Conservation (phyloP, 2,888 invertebrate species). For the Eupeodes luniger region DNA sequence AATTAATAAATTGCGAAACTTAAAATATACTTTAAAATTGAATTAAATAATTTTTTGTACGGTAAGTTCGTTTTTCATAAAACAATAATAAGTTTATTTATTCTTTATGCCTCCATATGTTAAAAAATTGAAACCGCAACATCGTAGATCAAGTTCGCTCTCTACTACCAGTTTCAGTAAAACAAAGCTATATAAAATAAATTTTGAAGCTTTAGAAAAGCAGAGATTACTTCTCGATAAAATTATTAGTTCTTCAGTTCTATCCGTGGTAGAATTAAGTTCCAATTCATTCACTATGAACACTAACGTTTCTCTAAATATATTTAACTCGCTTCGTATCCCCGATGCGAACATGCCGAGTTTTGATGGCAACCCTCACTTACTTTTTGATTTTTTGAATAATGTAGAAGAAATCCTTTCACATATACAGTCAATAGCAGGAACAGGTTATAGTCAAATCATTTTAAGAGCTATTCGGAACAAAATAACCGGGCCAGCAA, state of each 20-base stretch:
- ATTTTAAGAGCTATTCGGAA: too few relatives aligned
- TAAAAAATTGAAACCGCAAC: background rate
- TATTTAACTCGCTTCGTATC: too few relatives aligned
- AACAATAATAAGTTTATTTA: background rate
- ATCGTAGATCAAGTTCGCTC: background rate
- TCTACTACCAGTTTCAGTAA: constrained; percentile 4
- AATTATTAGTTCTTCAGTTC: background rate
- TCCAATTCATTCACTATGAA: background rate
- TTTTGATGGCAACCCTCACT: too few relatives aligned
- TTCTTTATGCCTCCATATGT: constrained; percentile 20
- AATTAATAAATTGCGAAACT: background rate
- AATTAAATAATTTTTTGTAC: background rate
- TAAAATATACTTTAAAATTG: background rate
- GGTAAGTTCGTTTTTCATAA: constrained; percentile 5
- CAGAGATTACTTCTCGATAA: background rate
- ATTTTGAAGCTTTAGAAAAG: background rate
- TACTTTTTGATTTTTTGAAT: too few relatives aligned
- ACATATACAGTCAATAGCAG: too few relatives aligned
- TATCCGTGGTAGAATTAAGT: background rate
- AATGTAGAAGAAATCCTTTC: too few relatives aligned
- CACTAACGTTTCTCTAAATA: too few relatives aligned
- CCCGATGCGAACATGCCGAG: too few relatives aligned
- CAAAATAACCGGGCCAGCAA: too few relatives aligned
- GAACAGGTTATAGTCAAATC: too few relatives aligned
- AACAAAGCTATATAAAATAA: background rate